These are phyloP conservation scores for Agrotis puta DNA, from an alignment of 2,888 invertebrate species.

Conservation along the genomic window DNA sequence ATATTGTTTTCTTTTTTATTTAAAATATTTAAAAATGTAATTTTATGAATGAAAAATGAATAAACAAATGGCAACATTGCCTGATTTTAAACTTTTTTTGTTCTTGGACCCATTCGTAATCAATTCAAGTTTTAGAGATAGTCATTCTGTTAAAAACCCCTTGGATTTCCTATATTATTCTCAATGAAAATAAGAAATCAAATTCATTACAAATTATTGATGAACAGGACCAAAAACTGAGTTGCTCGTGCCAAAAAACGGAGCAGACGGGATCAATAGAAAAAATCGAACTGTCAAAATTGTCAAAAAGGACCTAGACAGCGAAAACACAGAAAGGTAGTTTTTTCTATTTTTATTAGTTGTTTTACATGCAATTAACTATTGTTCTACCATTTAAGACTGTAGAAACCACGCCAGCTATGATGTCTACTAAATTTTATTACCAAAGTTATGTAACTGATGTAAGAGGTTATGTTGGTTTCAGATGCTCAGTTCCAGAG, in stretches of 20 bases:
- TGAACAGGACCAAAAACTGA: no score
- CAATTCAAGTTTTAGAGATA: neutral
- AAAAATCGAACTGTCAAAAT: constrained; percentile 64
- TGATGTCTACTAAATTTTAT: constrained; percentile 48
- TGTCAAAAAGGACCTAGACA: constrained; percentile 71
- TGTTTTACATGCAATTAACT: constrained; percentile 15
- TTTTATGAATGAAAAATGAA: no score
- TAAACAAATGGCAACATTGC: no score
- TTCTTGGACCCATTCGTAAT: no score
- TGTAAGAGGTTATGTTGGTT: constrained; percentile 83
- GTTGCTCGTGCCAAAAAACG: constrained; percentile 11
- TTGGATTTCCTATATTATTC: no score
- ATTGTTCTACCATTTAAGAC: neutral
- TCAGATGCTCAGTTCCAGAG: constrained; percentile 91
- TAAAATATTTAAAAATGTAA: no score
- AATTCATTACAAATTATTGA: no score
- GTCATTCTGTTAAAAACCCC: no score
- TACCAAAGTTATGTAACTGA: constrained; percentile 78
- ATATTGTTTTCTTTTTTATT: no score
- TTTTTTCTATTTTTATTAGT: constrained; percentile 31
- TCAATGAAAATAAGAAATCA: no score
- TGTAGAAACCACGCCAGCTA: constrained; percentile 9
- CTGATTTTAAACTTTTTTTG: no score
- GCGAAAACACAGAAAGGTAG: constrained; percentile 73
- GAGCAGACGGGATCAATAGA: constrained; percentile 21